Base-by-base conservation (phyloP, 2,888 invertebrate species). In the Odontocolon sp. region DNA sequence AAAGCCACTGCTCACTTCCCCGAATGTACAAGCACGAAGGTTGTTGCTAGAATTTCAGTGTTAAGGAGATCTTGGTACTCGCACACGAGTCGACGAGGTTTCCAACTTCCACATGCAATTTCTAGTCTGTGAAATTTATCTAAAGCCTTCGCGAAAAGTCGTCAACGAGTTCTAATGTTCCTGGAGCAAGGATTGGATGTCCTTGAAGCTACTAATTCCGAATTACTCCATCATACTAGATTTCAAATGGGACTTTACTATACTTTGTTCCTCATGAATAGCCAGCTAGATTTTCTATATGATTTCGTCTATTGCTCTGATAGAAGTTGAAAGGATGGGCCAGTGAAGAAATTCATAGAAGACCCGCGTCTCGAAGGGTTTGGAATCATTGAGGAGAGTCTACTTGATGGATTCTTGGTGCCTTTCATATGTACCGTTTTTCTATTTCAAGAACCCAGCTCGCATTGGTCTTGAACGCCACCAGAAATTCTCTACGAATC, bases 301-400 rank as follows among this genome's bases (percentile, higher is more conserved):
- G 11, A 9, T 2, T 3, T 45, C 18, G 8, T 18, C 31, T 23
- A 11, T 21, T n/a, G 14, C 21, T 21, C 33, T 2, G 11, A 33
- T 47, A 63, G 45, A 54, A 47, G 45, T 63, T 45, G 6, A 28
- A 66, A 28, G 36, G 23, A 50, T 31, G 36, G 26, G 11, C 21
- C 16, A 18, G 14, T 31, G 11, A 8, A 11, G n/a, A 47, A 52
- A 11, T 45, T 26, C 26, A 21, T 18, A 14, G 8, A 36, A 26
- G 52, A 52, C 23, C 26, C 26, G 57, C 52, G n/a, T 38, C 56
- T 59, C 23, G 40, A 23, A 40, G 31, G 14, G 61, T 16, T 31
- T 9, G 33, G 31, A 9, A 47, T 33, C 11, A 21, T 70, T 33
- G 59, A 16, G 16, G 28, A 28, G 52, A 50, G 33, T 9, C 11